Conservation (phyloP, 2,797 vertebrate species). For the Hoplostethus atlanticus region DNA sequence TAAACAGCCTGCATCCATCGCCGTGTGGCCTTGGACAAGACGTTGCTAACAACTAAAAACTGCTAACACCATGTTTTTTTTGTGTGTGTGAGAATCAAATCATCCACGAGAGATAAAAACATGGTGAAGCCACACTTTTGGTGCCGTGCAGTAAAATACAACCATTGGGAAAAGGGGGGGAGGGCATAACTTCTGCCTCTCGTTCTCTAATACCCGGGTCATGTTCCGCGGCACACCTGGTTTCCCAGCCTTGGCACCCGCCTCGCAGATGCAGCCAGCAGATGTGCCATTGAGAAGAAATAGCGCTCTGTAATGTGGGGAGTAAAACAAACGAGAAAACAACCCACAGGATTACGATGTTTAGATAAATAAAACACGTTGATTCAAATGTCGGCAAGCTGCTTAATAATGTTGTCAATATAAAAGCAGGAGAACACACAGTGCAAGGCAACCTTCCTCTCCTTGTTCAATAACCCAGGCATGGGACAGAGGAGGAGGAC, state of each 20-base stretch:
- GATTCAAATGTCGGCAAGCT: conserved; percentile 42
- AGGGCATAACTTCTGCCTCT: conserved; percentile 1
- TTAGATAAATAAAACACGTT: conserved; percentile 49
- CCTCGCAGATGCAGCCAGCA: conserved; percentile 65
- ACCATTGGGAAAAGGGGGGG: conserved; percentile 15
- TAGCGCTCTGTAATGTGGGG: conserved; percentile 39
- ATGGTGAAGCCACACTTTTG: not conserved
- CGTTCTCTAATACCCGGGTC: conserved; percentile 53
- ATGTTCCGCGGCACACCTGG: conserved; percentile 68
- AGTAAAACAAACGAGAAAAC: conserved; percentile 56
- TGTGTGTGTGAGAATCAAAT: not conserved
- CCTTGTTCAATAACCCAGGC: conserved; percentile 30
- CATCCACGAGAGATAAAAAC: not conserved
- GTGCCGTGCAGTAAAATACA: not conserved
- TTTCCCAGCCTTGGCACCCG: conserved; percentile 54
- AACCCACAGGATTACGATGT: conserved; percentile 63
- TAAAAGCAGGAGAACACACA: conserved; percentile 9
- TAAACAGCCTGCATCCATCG: conserved; percentile 55
- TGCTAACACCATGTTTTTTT: not conserved
- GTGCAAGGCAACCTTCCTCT: conserved; percentile 14
- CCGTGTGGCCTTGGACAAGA: conserved; percentile 26
- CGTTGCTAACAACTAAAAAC: not conserved
- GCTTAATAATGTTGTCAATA: conserved; percentile 16
- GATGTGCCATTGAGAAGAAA: conserved; percentile 68
- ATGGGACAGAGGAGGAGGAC: conserved; percentile 6